These are phyloP conservation scores for Anguilla rostrata DNA, from an alignment of 2,113 vertebrate species.

Conservation along the genomic window DNA sequence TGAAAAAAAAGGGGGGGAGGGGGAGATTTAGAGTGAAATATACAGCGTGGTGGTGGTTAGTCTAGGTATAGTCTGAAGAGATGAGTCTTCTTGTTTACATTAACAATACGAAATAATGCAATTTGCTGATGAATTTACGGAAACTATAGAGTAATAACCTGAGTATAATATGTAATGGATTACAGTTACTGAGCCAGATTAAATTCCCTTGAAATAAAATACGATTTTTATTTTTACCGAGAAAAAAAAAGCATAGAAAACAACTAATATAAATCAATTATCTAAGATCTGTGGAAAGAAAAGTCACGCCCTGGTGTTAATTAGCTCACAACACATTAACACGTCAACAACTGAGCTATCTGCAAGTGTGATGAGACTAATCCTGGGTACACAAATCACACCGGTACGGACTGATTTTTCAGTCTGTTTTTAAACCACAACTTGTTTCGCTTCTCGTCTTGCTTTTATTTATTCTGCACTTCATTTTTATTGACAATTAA, in stretches of 20 bases:
- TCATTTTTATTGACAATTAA: not conserved
- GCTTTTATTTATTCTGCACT: not conserved
- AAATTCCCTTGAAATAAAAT: not conserved
- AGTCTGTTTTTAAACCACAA: not conserved
- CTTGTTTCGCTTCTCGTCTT: not conserved
- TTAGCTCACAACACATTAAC: conserved; percentile 50
- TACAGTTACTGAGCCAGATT: too few species aligned
- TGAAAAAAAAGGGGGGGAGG: too few species aligned
- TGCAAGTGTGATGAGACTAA: not conserved
- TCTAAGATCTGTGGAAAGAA: conserved; percentile 32
- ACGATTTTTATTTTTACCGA: not conserved
- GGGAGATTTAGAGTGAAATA: too few species aligned
- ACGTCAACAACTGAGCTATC: conserved; percentile 29
- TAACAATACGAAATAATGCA: not conserved
- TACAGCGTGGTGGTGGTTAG: too few species aligned
- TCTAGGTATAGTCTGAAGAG: too few species aligned
- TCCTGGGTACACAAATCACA: not conserved
- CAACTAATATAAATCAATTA: conserved; percentile 20
- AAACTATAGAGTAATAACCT: not conserved
- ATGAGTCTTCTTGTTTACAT: too few species aligned
- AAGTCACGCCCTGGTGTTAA: conserved; percentile 43
- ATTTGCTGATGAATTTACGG: not conserved
- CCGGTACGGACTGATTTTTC: not conserved
- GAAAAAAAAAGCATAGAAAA: conserved; percentile 18
- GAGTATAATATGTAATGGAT: too few species aligned